Base-by-base conservation (phyloP, 1,140 invertebrate species). In the Drosophila malerkotliana region DNA sequence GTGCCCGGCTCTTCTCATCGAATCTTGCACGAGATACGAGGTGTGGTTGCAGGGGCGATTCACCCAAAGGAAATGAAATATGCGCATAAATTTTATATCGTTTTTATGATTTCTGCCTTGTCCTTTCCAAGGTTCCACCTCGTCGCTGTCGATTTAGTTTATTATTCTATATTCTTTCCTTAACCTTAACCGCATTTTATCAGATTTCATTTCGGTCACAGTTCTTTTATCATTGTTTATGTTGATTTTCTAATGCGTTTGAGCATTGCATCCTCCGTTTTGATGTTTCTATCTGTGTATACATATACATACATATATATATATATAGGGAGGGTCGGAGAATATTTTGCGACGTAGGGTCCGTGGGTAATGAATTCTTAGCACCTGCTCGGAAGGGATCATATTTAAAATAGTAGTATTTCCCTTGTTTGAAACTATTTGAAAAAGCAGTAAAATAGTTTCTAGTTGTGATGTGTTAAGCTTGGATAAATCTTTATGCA, bases 61-160 rank as follows among this genome's bases (percentile, higher is more conserved):
- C 59, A 59, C 64, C 74, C 41, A 84, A 76, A 84, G 77, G 81
- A 84, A 84, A 84, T 84, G 81, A 84, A 84, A 84, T 84, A 84
- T 84, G 80, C 80, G 80, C 80, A 84, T 84, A 84, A 84, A 84
- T 84, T 84, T 84, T 77, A 84, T 84, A 84, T 84, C 81, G 80
- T 84, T 84, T 84, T 84, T 84, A 84, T 84, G 80, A 84, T 84
- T 85, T 75, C 68, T 77, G 39, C 75, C 55, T 52, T 61, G 45
- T 75, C 80, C 59, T 82, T 69, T 64, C 74, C 62, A 75, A 58
- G 55, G 51, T 77, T 64, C 52, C 44, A 8, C 5, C 4, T 8
- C 30, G 63, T 9, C 34, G 32, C 63, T 66, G 60, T 37, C 32
- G 32, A 66, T 44, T 66, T 64, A 47, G 39, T 37, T 53, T 52